A percentile compares a stretch with the other conserved stretches of the same genome.
These are phyloP conservation scores for Acanthopagrus latus DNA, from an alignment of 2,797 vertebrate species.

Conservation along the genomic window DNA sequence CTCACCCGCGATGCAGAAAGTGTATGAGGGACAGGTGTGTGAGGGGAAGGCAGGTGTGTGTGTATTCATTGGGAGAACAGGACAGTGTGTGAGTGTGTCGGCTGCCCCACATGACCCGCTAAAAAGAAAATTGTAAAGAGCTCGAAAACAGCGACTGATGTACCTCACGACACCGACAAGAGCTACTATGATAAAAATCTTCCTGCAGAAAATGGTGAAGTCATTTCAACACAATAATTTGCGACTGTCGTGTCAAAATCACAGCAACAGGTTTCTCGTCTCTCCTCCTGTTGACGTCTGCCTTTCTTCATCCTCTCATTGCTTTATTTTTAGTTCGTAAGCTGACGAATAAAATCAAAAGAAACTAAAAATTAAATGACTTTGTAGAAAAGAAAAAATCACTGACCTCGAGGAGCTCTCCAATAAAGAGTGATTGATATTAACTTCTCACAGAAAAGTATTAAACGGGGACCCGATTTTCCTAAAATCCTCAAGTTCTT, in stretches of 20 bases:
- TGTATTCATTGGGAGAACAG: slow-evolving; percentile 33
- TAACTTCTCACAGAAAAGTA: neutral
- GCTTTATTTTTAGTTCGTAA: neutral
- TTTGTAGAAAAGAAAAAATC: neutral
- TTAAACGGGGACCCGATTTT: neutral
- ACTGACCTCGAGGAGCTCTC: neutral
- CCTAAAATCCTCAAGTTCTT: neutral
- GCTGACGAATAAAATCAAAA: neutral
- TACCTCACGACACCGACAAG: neutral
- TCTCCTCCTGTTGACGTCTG: neutral
- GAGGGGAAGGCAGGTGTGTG: slow-evolving; percentile 45
- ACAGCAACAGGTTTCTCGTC: neutral
- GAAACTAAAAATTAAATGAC: neutral
- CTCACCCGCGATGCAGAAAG: slow-evolving; percentile 45
- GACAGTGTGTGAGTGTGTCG: slow-evolving; percentile 26
- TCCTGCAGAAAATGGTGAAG: no score
- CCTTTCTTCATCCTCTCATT: neutral
- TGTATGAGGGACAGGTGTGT: slow-evolving; percentile 79
- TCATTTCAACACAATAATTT: neutral
- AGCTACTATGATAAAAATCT: no score
- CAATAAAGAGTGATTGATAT: neutral
- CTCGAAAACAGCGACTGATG: neutral
- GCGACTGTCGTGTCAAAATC: neutral
- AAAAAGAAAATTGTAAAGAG: neutral
- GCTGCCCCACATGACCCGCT: neutral